These are phyloP conservation scores for Nasua narica DNA, from an alignment of 2,797 vertebrate genomes.

Conservation along the genomic window DNA sequence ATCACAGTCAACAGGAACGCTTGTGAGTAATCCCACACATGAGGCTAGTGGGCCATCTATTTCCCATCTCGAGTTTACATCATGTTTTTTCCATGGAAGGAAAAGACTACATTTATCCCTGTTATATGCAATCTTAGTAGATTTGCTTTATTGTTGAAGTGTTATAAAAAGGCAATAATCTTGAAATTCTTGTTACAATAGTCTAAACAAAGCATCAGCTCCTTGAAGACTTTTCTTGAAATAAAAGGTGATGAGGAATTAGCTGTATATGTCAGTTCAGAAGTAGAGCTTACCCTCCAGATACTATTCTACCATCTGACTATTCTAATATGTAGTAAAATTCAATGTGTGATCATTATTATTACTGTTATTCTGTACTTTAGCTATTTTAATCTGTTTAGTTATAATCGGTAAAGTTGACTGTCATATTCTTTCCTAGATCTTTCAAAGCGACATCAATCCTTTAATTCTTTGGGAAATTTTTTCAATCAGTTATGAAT, in stretches of 20 bases:
- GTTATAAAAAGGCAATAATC: background rate
- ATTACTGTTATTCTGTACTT: background rate
- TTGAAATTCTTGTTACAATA: conserved; percentile 2
- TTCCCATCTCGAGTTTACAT: conserved; percentile 6
- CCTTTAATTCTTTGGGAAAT: background rate
- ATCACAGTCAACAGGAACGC: conserved; percentile 6
- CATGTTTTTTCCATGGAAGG: background rate
- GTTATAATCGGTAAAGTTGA: background rate
- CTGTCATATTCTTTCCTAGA: background rate
- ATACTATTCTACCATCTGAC: background rate
- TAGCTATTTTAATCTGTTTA: background rate
- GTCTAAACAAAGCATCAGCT: background rate
- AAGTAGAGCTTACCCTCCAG: background rate
- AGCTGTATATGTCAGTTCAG: background rate
- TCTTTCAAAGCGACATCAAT: background rate
- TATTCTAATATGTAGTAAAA: background rate
- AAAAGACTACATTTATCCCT: background rate
- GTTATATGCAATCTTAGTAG: background rate
- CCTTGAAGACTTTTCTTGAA: background rate
- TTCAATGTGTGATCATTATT: background rate
- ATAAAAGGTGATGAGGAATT: background rate
- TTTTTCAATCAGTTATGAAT: background rate
- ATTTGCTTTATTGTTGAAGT: background rate
- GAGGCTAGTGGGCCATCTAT: background rate
- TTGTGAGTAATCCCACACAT: background rate